Evolutionary conservation across 2,113 vertebrate species (phyloP).

Genomic region (Paracanthobrama guichenoti): DNA sequence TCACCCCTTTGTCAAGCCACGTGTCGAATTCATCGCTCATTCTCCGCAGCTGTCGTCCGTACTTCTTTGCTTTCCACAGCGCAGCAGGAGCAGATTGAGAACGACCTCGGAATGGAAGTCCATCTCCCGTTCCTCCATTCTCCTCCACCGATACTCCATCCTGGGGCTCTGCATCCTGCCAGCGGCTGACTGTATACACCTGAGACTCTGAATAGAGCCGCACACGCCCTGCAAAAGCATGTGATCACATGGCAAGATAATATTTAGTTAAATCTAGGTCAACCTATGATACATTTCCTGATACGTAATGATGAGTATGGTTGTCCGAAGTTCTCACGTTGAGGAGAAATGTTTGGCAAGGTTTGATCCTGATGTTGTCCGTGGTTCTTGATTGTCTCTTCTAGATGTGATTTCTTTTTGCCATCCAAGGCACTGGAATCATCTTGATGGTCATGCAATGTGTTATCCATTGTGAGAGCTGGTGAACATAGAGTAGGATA

Average conservation of each 20-base stretch:
- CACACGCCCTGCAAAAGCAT: slow-evolving; percentile 48
- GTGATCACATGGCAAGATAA: not conserved
- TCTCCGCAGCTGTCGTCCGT: slow-evolving; percentile 77
- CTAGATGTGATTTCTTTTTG: slow-evolving; percentile 14
- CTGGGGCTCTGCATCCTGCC: slow-evolving; percentile 53
- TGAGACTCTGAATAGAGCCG: slow-evolving; percentile 64
- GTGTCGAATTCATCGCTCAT: slow-evolving; percentile 83
- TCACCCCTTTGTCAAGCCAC: slow-evolving; percentile 70
- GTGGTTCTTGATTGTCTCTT: slow-evolving; percentile 13
- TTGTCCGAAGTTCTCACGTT: not conserved
- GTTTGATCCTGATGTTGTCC: slow-evolving; percentile 15
- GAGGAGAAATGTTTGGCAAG: slow-evolving; percentile 3
- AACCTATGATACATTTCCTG: not conserved
- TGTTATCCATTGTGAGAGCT: slow-evolving; percentile 42
- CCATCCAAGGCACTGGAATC: slow-evolving; percentile 31
- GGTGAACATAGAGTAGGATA: not conserved
- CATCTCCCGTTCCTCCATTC: slow-evolving; percentile 60
- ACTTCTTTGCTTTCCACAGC: slow-evolving; percentile 76
- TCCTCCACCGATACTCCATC: slow-evolving; percentile 58
- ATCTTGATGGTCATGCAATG: not conserved
- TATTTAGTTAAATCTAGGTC: not conserved
- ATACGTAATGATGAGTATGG: not conserved
- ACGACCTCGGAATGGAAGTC: slow-evolving; percentile 69
- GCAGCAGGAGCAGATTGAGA: slow-evolving; percentile 78
- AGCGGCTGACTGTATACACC: slow-evolving; percentile 59